Evolutionary conservation across 2,888 invertebrate genomes (phyloP).

Genomic region (Meandrusa payeni): DNA sequence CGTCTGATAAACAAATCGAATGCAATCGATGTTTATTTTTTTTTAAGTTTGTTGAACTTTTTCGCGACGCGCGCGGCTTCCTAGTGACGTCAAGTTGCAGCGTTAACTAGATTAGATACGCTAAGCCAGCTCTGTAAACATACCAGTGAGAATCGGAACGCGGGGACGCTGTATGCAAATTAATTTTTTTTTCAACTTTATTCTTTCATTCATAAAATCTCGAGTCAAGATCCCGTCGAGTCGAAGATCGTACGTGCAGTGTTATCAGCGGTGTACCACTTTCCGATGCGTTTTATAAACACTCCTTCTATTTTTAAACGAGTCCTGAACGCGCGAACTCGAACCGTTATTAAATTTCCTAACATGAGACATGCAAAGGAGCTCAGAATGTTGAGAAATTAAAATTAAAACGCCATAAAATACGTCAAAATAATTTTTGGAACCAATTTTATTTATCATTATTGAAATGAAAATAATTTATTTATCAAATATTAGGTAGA

Average conservation of each 20-base stretch:
- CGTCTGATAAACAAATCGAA: conserved; percentile 34
- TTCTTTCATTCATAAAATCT: conserved; percentile 44
- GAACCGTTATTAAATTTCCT: too few relatives aligned
- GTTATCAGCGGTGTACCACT: conserved; percentile 42
- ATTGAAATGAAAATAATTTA: too few relatives aligned
- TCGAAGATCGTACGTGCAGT: conserved; percentile 36
- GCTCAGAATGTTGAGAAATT: too few relatives aligned
- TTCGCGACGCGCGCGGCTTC: conserved; percentile 58
- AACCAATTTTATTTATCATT: too few relatives aligned
- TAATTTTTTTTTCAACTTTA: conserved; percentile 32
- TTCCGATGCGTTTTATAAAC: conserved; percentile 9
- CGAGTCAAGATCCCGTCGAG: conserved; percentile 40
- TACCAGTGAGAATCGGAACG: conserved; percentile 40
- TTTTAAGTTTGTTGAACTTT: conserved; percentile 71
- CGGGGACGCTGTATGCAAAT: conserved; percentile 48
- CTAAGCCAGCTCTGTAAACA: conserved; percentile 52
- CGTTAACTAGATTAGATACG: conserved; percentile 70
- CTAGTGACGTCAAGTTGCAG: conserved; percentile 63
- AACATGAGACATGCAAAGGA: too few relatives aligned
- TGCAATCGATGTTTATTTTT: conserved; percentile 36
- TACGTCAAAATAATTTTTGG: too few relatives aligned
- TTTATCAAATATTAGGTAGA: too few relatives aligned
- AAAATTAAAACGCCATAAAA: too few relatives aligned
- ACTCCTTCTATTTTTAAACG: conserved; percentile 19
- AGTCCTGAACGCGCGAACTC: conserved; percentile 1